Evolutionary conservation across 2,888 invertebrate genomes (phyloP).

Genomic region (Byasa hedistus): DNA sequence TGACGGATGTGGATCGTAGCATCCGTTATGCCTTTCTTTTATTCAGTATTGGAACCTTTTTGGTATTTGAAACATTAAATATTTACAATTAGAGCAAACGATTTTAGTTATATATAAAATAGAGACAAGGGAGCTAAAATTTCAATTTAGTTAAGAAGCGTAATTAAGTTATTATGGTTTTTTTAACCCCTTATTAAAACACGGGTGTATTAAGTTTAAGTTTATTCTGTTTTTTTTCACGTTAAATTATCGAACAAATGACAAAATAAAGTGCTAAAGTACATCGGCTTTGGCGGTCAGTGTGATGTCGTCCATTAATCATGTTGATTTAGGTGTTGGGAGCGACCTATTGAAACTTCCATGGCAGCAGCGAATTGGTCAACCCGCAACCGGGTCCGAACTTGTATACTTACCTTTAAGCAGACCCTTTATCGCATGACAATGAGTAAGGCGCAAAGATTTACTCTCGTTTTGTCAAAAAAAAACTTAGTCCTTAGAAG

Average conservation of each 20-base stretch:
- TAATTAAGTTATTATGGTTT: neutral
- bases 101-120: too few species aligned
- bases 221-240: too few species aligned
- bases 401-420: conserved; percentile 8
- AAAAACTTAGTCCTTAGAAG: neutral
- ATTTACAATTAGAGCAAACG: too few species aligned
- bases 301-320: conserved; percentile 14
- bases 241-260: neutral
- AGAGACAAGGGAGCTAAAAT: neutral
- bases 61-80: too few species aligned
- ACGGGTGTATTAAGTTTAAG: neutral
- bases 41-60: neutral
- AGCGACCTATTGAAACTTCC: conserved; percentile 11
- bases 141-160: neutral
- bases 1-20: neutral
- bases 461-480: neutral
- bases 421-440: conserved; percentile 2
- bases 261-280: neutral
- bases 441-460: neutral
- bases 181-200: neutral
- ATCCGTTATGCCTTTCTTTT: neutral
- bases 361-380: conserved; percentile 9
- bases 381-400: conserved; percentile 6
- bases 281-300: neutral
- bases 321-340: conserved; percentile 10